Evolutionary conservation across 2,113 vertebrate species (phyloP), one percentile per base, ranked within the genome.

Genomic region (Burhinus oedicnemus): DNA sequence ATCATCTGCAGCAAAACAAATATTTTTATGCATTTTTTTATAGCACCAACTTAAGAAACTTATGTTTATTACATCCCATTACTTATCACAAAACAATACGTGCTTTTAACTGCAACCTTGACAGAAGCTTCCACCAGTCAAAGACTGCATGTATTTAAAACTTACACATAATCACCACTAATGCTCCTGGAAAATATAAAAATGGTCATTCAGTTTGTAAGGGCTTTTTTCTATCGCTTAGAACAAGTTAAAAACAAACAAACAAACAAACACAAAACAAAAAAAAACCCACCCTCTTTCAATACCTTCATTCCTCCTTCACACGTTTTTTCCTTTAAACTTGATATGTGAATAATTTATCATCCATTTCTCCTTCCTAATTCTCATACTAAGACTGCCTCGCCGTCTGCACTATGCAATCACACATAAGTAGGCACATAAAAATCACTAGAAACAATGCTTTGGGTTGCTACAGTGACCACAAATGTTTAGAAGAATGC

Each of bases 371-470:
- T 71, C 38, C 68, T 81, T 55, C 23, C 71, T 90, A 92, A 87
- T 75, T 89, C 65, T 78, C 36, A 25, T 71, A 71, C 26, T 81
- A 90, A 82, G 44, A 82, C 38, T 38, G 36, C 81, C 57, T 82
- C 92, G 66, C 70, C 89, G 94, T 54, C 80, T 97, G 83, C 66
- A 88, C 62, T 83, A 18, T 2, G 26, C 61, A 95, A 60, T 89
- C 74, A 84, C 45, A 85, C 21, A 17, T 30, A 90, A 92, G 58
- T 5, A 87, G 83, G 55, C 58, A 74, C 58, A 91, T 66, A 87
- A 90, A 95, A 92, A 83, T 74, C 83, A 83, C 68, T 5, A 75
- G 76, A 93, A 96, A 93, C 30, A 89, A 92, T 30, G 61, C 52
- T 91, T 49, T 58, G 57, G 72, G 66, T 82, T 95, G 77, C 57